Conservation (phyloP, 1,140 invertebrate species). For the Sitobion miscanthi region DNA sequence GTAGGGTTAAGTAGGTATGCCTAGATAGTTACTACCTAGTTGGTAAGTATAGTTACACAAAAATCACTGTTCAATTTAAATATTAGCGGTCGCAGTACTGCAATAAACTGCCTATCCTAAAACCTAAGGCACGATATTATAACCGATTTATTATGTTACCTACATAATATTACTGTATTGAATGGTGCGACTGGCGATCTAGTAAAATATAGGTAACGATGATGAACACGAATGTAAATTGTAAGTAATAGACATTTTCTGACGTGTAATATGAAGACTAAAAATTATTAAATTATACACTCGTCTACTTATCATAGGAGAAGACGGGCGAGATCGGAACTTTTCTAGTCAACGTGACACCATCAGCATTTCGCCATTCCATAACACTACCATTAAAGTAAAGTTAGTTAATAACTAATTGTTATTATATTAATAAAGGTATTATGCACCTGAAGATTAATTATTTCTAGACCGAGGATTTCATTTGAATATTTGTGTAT, state of each 20-base stretch:
- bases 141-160: neutral
- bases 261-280: neutral
- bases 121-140: neutral
- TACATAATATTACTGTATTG: neutral
- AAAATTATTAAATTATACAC: constrained; percentile 15
- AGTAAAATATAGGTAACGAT: neutral
- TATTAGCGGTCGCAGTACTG: neutral
- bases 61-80: neutral
- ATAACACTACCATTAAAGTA: neutral
- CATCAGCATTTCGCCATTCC: neutral
- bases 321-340: neutral
- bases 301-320: neutral
- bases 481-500: neutral
- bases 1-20: neutral
- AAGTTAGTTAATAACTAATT: constrained; percentile 3
- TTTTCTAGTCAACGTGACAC: constrained; percentile 6
- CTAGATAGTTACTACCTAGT: neutral
- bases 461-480: neutral
- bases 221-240: neutral
- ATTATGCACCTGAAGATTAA: neutral
- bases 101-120: neutral
- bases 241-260: neutral
- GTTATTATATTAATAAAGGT: neutral
- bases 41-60: neutral
- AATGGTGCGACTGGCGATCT: neutral